Base-by-base conservation (phyloP, 2,797 vertebrate species). In the Trichosurus vulpecula region DNA sequence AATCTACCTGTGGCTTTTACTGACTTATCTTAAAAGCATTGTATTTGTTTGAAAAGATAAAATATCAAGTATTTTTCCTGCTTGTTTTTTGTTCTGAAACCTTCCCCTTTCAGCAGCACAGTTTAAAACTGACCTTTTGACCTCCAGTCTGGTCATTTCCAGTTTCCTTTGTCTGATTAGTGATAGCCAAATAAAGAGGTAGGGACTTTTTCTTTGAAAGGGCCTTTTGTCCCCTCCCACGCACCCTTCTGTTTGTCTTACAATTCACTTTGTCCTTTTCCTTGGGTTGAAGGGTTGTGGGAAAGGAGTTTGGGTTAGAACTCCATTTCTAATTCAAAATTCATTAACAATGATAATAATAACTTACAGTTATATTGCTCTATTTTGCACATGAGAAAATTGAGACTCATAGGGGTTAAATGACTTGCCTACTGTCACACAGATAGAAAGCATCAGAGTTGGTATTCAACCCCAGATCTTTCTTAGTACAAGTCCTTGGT, bases 201-300 rank as follows among this genome's bases (percentile, higher is more conserved):
- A 74, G 27, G 92, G 91, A 95, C 91, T 90, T 92, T 92, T 93
- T 92, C 22, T 81, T 47, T 27, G 22, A 0, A 55, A 13, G 56
- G 35, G 0, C 0, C 47, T 14, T 89, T 29, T 51, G 0, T 16
- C 30, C 16, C 12, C 92, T 93, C 47, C 93, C 25, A 52, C 66
- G 3, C 30, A 2, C 14, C 55, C 41, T 57, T 41, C 56, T 41
- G 19, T 94, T n/a, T 91, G 95, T 91, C 54, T 94, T n/a, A 10
- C 10, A 52, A 31, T 13, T 95, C 93, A 19, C 53, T 92, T 89
- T 55, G 51, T 94, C 94, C 56, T 93, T 90, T 90, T 95, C 58
- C 52, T 51, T 30, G 30, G 1, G 54, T 66, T 93, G 74, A 96
- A 95, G 90, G 41, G 52, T 94, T 55, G 54, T 55, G 90, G 61